Percentiles rank a stretch among this genome's conserved stretches.
Conservation (phyloP, 2,113 vertebrate genomes). For the Promerops cafer region DNA sequence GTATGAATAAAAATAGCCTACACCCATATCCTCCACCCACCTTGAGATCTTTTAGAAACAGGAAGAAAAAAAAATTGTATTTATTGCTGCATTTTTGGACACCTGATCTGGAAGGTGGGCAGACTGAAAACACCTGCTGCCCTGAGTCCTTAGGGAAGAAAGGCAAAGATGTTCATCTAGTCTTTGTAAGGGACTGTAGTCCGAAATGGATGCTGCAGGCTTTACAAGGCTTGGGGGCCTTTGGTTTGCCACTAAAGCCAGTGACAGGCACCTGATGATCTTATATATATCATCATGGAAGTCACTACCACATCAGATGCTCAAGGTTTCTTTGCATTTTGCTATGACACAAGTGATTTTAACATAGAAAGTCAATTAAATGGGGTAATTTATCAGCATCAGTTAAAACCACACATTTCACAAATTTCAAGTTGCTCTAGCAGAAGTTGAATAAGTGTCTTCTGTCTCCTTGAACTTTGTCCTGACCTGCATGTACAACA, state of each 20-base stretch:
- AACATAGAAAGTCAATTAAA: not conserved
- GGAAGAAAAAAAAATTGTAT: not conserved
- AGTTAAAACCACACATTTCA: not conserved
- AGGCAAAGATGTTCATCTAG: not conserved
- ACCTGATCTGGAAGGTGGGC: slow-evolving; percentile 64
- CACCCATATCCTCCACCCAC: slow-evolving; percentile 25
- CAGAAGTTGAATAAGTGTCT: not conserved
- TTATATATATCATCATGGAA: not conserved
- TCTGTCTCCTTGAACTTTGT: not conserved
- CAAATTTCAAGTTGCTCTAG: not conserved
- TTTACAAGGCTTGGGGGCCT: not conserved
- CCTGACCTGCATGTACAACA: not conserved
- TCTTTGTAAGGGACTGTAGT: not conserved
- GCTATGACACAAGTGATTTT: not conserved
- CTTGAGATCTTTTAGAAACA: slow-evolving; percentile 22
- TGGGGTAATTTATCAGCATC: not conserved
- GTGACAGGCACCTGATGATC: not conserved
- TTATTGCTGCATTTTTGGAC: slow-evolving; percentile 29
- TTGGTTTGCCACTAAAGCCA: not conserved
- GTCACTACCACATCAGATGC: not conserved
- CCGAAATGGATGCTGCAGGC: not conserved
- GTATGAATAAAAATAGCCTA: slow-evolving; percentile 34
- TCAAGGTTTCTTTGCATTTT: not conserved
- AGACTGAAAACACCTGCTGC: slow-evolving; percentile 60
- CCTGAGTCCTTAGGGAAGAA: not conserved